phyloP scores from a whole-genome alignment of 2,797 vertebrate species.

The Iguana delicatissima region DNA sequence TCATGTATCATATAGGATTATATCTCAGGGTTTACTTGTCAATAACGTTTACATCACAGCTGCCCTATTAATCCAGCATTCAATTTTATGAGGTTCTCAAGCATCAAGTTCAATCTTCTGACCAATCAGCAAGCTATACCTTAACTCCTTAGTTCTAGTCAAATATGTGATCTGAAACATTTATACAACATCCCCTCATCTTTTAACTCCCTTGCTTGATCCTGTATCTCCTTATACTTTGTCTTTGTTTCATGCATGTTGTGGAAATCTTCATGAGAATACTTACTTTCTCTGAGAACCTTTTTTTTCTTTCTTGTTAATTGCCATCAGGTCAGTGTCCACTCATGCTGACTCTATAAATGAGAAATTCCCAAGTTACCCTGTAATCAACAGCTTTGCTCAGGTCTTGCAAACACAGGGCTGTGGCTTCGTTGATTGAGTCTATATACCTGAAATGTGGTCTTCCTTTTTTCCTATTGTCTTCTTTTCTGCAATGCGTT shows the following conservation, averaged over 20 bases:
- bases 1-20: not conserved
- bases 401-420: too few relatives aligned
- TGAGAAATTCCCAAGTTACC: too few relatives aligned
- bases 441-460: too few relatives aligned
- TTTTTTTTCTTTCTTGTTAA: too few relatives aligned
- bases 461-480: too few relatives aligned
- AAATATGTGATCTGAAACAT: not conserved
- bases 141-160: not conserved
- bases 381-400: too few relatives aligned
- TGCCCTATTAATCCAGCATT: not conserved
- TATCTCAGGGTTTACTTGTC: not conserved
- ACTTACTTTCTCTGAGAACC: too few relatives aligned
- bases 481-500: too few relatives aligned
- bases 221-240: slow-evolving; percentile 45
- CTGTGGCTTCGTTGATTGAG: too few relatives aligned
- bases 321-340: too few relatives aligned
- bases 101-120: not conserved
- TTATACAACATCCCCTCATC: not conserved
- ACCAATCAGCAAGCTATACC: not conserved
- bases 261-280: not conserved
- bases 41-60: not conserved
- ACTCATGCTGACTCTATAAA: too few relatives aligned
- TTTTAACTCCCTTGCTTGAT: not conserved
- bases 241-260: not conserved
- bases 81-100: not conserved